phyloP scores from a whole-genome alignment of 2,888 invertebrate species.

The Frankliniella intonsa region DNA sequence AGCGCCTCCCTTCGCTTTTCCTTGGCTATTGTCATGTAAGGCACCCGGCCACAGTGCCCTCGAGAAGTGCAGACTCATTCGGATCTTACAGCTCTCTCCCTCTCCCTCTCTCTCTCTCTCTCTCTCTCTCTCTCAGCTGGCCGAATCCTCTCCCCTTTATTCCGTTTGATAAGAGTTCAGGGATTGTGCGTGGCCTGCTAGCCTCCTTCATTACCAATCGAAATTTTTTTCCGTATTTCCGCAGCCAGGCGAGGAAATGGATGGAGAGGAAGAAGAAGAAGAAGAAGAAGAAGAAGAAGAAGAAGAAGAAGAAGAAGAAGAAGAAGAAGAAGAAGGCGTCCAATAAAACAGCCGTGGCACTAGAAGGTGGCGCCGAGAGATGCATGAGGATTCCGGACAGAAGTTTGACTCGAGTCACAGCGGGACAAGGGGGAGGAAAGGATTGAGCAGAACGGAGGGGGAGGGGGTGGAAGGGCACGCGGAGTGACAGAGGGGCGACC shows the following conservation, averaged over 20 bases:
- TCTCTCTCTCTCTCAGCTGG: neutral
- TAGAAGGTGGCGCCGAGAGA: neutral
- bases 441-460: neutral
- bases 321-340: neutral
- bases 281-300: neutral
- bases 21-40: neutral
- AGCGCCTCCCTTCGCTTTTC: neutral
- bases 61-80: slow-evolving; percentile 32
- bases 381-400: slow-evolving; percentile 15
- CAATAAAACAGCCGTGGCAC: slow-evolving; percentile 9
- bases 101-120: slow-evolving; percentile 31
- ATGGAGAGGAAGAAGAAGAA: too few relatives aligned
- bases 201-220: too few relatives aligned
- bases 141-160: neutral
- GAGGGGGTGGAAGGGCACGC: neutral
- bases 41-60: slow-evolving; percentile 3
- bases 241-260: too few relatives aligned
- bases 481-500: neutral
- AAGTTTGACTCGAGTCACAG: slow-evolving; percentile 21
- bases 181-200: too few relatives aligned
- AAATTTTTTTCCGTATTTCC: too few relatives aligned
- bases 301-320: neutral
- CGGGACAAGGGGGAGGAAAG: neutral
- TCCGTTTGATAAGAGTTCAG: too few relatives aligned
- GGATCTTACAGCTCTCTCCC: slow-evolving; percentile 32